These are phyloP conservation scores for Eupleurogrammus muticus DNA, from an alignment of 2,797 vertebrate genomes.

Conservation along the genomic window DNA sequence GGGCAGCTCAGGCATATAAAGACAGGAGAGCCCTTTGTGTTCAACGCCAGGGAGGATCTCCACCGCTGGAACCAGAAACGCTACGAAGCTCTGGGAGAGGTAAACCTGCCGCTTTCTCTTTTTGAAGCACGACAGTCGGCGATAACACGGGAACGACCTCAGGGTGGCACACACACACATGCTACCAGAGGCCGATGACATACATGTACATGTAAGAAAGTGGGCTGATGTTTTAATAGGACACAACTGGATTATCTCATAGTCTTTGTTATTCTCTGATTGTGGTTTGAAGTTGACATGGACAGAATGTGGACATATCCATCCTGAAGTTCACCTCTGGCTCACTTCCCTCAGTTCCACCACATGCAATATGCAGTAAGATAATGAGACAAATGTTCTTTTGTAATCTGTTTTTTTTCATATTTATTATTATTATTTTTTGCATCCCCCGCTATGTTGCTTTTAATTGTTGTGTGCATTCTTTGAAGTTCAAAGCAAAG, in stretches of 20 bases:
- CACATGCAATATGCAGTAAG: constrained; percentile 70
- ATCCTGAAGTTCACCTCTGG: constrained; percentile 52
- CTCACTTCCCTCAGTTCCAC: constrained; percentile 57
- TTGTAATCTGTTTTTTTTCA: constrained; percentile 69
- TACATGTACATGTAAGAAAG: no score
- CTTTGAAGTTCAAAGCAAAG: constrained; percentile 87
- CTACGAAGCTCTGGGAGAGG: constrained; percentile 98
- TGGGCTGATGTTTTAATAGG: background rate
- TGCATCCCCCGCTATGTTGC: constrained; percentile 68
- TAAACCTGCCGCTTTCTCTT: constrained; percentile 66
- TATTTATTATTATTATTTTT: constrained; percentile 56
- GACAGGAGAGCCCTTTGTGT: constrained; percentile 94
- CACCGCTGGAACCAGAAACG: constrained; percentile 99
- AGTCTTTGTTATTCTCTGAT: background rate
- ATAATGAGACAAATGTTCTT: constrained; percentile 78
- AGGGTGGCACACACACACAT: no score
- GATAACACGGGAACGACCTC: background rate
- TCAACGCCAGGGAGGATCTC: constrained; percentile 95
- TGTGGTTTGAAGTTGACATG: background rate
- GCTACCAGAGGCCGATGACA: background rate
- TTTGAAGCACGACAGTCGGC: background rate
- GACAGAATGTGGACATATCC: constrained; percentile 4
- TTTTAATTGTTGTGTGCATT: constrained; percentile 83
- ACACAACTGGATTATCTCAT: background rate
- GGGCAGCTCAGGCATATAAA: constrained; percentile 89